Conservation (phyloP, 2,113 vertebrate genomes). For the Colinus virginianus region DNA sequence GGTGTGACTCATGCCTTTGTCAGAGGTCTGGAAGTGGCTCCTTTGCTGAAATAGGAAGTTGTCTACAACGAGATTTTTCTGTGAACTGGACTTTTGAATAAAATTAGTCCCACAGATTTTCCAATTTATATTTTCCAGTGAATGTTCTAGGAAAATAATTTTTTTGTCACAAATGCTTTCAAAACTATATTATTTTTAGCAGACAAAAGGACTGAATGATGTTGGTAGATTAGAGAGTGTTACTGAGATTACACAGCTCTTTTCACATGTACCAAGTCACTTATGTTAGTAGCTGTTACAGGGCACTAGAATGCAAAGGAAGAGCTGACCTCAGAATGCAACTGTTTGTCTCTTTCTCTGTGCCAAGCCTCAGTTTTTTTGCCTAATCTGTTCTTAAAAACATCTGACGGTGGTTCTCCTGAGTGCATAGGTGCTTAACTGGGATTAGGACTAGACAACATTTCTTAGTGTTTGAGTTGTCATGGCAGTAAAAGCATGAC, state of each 20-base stretch:
- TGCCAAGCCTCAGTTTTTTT: not conserved
- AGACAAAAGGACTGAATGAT: not conserved
- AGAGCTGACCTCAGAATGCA: not conserved
- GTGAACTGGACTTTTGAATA: not conserved
- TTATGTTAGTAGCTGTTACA: not conserved
- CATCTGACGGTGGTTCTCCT: not conserved
- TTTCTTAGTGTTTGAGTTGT: not conserved
- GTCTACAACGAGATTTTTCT: not conserved
- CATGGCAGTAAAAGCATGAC: not conserved
- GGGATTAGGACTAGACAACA: not conserved
- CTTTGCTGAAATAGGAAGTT: not conserved
- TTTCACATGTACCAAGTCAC: not conserved
- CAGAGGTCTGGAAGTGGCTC: not conserved
- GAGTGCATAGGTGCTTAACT: accelerated
- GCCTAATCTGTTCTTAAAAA: not conserved
- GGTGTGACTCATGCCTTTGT: not conserved
- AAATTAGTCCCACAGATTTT: not conserved
- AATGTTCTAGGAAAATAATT: not conserved
- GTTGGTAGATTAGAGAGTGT: not conserved
- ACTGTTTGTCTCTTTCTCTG: not conserved
- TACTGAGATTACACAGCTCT: not conserved
- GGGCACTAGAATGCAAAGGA: not conserved
- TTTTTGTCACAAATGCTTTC: not conserved
- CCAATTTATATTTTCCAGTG: not conserved
- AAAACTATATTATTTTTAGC: not conserved